These are phyloP conservation scores for Harlomillsia oculata DNA, from an alignment of 1,140 invertebrate genomes.

Conservation along the genomic window DNA sequence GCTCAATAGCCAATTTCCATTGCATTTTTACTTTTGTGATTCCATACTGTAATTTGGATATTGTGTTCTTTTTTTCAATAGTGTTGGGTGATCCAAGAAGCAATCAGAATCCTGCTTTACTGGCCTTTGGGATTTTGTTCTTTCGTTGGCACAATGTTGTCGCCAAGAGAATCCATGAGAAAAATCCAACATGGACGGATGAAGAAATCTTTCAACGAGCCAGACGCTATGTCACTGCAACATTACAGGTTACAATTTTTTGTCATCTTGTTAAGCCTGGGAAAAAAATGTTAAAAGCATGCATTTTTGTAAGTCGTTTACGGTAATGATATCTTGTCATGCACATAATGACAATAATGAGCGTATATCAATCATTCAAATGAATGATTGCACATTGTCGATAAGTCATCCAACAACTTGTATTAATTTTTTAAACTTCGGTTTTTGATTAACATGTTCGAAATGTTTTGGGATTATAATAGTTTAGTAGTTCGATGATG, in stretches of 20 bases:
- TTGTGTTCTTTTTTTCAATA: slow-evolving; percentile 49
- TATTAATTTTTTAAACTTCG: too few species aligned
- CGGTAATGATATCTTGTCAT: too few species aligned
- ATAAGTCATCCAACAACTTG: too few species aligned
- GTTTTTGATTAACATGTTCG: too few species aligned
- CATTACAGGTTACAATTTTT: slow-evolving; percentile 62
- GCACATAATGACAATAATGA: neutral
- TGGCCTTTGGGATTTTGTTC: slow-evolving; percentile 86
- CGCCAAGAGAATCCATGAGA: slow-evolving; percentile 60
- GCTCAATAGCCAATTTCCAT: too few species aligned
- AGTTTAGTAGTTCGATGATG: too few species aligned
- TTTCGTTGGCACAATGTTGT: slow-evolving; percentile 93
- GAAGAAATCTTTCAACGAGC: slow-evolving; percentile 89
- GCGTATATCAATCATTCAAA: neutral
- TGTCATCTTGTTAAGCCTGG: neutral
- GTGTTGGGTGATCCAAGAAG: slow-evolving; percentile 91
- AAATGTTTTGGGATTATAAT: too few species aligned
- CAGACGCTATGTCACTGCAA: slow-evolving; percentile 79
- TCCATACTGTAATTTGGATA: too few species aligned
- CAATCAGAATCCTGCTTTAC: slow-evolving; percentile 92
- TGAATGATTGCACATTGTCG: neutral
- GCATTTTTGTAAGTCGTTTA: too few species aligned
- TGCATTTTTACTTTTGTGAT: too few species aligned
- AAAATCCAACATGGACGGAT: slow-evolving; percentile 81
- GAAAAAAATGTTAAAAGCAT: slow-evolving; percentile 6